These are phyloP conservation scores for Conistra vaccinii DNA, from an alignment of 2,888 invertebrate genomes.

Conservation along the genomic window DNA sequence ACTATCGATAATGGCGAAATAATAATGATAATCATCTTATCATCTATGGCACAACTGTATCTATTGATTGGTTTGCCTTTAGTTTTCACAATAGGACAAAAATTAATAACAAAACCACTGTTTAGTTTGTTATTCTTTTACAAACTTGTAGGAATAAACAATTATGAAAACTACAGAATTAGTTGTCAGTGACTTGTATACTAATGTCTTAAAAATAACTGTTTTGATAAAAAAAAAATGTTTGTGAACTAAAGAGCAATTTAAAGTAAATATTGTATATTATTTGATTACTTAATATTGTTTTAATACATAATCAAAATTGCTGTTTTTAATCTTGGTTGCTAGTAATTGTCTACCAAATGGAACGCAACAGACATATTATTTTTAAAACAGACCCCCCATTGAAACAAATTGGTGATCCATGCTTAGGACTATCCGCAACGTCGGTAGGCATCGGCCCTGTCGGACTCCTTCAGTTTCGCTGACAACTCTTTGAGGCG, in stretches of 20 bases:
- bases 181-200: background rate
- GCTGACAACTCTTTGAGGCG: too few relatives aligned
- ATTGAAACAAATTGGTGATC: too few relatives aligned
- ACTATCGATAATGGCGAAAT: background rate
- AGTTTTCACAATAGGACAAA: background rate
- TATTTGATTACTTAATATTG: too few relatives aligned
- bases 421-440: too few relatives aligned
- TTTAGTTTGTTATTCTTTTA: background rate
- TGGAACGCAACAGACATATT: too few relatives aligned
- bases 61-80: conserved; percentile 1
- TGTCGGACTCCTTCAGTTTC: too few relatives aligned
- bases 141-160: background rate
- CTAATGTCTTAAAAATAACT: background rate
- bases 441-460: too few relatives aligned
- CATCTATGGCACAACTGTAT: background rate
- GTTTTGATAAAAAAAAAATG: background rate
- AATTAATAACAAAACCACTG: background rate
- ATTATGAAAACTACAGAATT: background rate
- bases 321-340: too few relatives aligned
- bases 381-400: too few relatives aligned
- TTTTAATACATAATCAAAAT: too few relatives aligned
- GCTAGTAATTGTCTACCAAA: too few relatives aligned
- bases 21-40: conserved; percentile 14
- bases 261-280: background rate
- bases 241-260: background rate